Conservation (phyloP, 2,113 vertebrate genomes). For the Ovibos moschatus region DNA sequence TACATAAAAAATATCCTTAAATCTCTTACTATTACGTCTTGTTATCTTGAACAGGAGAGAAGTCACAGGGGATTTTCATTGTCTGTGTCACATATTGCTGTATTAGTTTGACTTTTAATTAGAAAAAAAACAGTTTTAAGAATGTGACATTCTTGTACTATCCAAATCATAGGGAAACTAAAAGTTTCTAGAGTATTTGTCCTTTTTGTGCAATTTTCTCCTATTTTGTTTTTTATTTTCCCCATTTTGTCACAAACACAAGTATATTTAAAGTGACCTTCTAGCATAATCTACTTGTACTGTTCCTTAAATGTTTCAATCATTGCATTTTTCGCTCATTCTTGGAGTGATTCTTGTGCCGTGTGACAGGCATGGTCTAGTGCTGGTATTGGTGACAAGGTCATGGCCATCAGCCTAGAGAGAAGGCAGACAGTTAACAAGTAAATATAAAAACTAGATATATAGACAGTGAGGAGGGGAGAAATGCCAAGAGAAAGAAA, state of each 20-base stretch:
- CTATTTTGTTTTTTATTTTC: background rate
- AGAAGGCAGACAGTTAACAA: background rate
- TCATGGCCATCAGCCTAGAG: background rate
- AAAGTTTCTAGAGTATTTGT: background rate
- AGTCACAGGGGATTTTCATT: background rate
- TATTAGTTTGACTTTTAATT: background rate
- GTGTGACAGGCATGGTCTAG: accelerated
- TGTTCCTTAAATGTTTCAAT: background rate
- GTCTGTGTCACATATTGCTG: background rate
- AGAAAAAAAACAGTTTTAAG: background rate
- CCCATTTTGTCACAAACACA: background rate
- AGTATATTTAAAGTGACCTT: background rate
- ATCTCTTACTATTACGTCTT: background rate
- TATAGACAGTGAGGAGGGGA: accelerated
- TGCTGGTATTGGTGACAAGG: background rate
- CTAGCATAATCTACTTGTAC: background rate
- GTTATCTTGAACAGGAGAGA: background rate
- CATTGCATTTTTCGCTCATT: background rate
- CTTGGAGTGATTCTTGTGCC: background rate
- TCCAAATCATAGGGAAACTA: background rate
- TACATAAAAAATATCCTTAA: background rate
- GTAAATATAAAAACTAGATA: background rate
- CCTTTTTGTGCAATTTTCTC: background rate
- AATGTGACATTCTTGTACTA: background rate
- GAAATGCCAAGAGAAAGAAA: background rate